Evolutionary conservation across 2,888 invertebrate species (phyloP).

Genomic region (Tubulanus polymorphus): DNA sequence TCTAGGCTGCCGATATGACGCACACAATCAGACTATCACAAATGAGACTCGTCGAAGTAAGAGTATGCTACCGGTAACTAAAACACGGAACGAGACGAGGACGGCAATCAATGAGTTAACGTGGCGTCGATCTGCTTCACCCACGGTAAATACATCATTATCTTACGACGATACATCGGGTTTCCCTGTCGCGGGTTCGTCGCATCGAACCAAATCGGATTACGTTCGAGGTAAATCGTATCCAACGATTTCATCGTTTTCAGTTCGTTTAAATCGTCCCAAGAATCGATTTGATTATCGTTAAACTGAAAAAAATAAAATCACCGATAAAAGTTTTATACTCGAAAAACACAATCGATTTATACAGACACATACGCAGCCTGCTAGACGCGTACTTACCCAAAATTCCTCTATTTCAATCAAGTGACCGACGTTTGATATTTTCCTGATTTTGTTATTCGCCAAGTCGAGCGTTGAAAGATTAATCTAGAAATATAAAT

Average conservation of each 20-base stretch:
- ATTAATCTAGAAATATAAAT: conserved; percentile 41
- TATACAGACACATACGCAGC: background rate
- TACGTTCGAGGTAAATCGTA: conserved; percentile 91
- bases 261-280: conserved; percentile 76
- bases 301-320: conserved; percentile 67
- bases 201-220: conserved; percentile 65
- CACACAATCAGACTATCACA: too few relatives aligned
- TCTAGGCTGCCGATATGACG: too few relatives aligned
- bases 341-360: too few relatives aligned
- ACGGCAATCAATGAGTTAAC: too few relatives aligned
- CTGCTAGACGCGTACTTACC: conserved; percentile 61
- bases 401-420: conserved; percentile 85
- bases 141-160: conserved; percentile 80
- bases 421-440: conserved; percentile 76
- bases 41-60: too few relatives aligned
- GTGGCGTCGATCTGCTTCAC: conserved; percentile 94
- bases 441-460: conserved; percentile 73
- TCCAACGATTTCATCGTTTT: conserved; percentile 54
- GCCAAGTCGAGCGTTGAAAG: conserved; percentile 87
- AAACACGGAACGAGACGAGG: too few relatives aligned
- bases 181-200: conserved; percentile 60
- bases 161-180: conserved; percentile 83
- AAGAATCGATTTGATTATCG: conserved; percentile 80
- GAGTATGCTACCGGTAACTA: too few relatives aligned
- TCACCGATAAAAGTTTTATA: too few relatives aligned